Evolutionary conservation across 2,113 vertebrate genomes (phyloP).

Genomic region (Nestor notabilis): DNA sequence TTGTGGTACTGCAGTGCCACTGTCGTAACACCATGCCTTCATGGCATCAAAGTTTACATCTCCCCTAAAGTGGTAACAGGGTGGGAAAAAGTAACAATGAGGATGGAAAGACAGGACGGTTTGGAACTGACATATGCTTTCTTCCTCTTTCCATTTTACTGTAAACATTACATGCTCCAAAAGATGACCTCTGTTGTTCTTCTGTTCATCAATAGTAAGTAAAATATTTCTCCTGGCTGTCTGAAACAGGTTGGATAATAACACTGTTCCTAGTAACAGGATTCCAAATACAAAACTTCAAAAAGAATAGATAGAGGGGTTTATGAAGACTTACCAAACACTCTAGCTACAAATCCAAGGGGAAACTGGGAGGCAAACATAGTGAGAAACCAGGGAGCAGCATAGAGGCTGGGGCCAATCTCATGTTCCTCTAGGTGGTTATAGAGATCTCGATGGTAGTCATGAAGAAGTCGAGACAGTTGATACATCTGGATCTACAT

Average conservation of each 20-base stretch:
- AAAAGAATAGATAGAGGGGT: neutral
- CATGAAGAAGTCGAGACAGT: constrained; percentile 83
- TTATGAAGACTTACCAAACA: constrained; percentile 77
- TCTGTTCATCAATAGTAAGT: neutral
- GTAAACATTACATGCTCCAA: neutral
- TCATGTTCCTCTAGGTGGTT: constrained; percentile 82
- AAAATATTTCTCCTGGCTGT: neutral
- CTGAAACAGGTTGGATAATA: neutral
- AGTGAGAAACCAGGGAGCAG: constrained; percentile 86
- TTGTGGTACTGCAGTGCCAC: neutral
- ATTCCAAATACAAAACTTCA: neutral
- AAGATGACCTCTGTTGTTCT: neutral
- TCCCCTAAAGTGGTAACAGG: neutral
- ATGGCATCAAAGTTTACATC: neutral
- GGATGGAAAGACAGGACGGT: neutral
- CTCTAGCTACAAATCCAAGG: constrained; percentile 83
- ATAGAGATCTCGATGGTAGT: constrained; percentile 83
- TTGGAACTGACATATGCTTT: neutral
- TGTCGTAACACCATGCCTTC: neutral
- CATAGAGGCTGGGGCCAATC: constrained; percentile 84
- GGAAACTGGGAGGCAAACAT: constrained; percentile 86
- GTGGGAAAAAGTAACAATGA: neutral
- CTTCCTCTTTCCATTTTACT: neutral
- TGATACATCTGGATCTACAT: constrained; percentile 86
- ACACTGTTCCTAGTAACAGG: neutral